A percentile compares a stretch with the other conserved stretches of the same genome.
Evolutionary conservation across 2,797 vertebrate species (phyloP).

Genomic region (Furcifer pardalis): DNA sequence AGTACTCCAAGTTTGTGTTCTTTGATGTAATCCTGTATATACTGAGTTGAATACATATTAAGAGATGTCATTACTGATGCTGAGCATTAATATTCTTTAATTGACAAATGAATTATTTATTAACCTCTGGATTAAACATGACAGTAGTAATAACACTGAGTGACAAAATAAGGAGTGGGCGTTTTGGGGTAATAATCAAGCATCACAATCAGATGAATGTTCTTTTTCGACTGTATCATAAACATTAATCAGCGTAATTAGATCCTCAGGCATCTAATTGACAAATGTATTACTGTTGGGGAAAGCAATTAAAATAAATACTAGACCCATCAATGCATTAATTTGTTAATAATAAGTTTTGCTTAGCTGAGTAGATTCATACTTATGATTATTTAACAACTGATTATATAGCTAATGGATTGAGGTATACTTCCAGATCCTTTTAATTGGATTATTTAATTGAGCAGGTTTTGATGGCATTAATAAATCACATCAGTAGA

Average conservation of each 20-base stretch:
- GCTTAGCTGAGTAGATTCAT: background rate
- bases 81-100: background rate
- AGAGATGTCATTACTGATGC: background rate
- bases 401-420: background rate
- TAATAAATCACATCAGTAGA: background rate
- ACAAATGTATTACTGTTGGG: constrained; percentile 2
- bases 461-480: background rate
- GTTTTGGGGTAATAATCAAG: background rate
- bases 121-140: background rate
- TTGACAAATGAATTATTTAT: background rate
- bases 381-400: constrained; percentile 8
- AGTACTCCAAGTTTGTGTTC: background rate
- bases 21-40: background rate
- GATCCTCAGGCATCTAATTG: background rate
- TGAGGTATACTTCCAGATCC: background rate
- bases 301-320: background rate
- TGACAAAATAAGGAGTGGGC: background rate
- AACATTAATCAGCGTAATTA: background rate
- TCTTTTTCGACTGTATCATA: background rate
- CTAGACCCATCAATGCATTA: background rate
- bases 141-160: background rate
- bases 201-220: background rate
- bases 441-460: background rate
- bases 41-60: background rate
- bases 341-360: background rate